Percentiles rank a stretch among this genome's conserved stretches.
phyloP scores from a whole-genome alignment of 2,888 invertebrate species.

The Marasmarcha lunaedactyla region DNA sequence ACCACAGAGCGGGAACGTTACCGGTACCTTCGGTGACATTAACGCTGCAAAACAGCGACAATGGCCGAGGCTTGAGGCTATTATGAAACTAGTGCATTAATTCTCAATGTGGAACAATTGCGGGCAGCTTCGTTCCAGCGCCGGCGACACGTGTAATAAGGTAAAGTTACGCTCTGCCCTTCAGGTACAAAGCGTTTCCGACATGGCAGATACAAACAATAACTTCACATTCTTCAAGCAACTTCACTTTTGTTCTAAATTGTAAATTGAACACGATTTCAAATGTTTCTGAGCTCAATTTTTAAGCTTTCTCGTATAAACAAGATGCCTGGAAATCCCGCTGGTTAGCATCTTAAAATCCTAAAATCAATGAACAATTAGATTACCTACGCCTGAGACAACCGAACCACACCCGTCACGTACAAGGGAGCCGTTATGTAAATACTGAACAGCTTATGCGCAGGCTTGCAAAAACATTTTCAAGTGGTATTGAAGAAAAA shows the following conservation, averaged over 20 bases:
- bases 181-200: slow-evolving; percentile 54
- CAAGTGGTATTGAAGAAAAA: slow-evolving; percentile 16
- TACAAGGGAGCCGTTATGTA: slow-evolving; percentile 11
- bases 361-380: too few relatives aligned
- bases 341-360: too few relatives aligned
- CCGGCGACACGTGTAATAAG: slow-evolving; percentile 55
- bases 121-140: slow-evolving; percentile 45
- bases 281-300: too few relatives aligned
- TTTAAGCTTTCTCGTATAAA: too few relatives aligned
- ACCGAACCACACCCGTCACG: neutral
- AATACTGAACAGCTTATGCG: slow-evolving; percentile 14
- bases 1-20: too few relatives aligned
- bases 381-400: too few relatives aligned
- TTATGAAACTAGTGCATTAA: slow-evolving; percentile 39
- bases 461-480: slow-evolving; percentile 16
- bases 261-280: slow-evolving; percentile 4
- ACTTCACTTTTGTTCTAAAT: slow-evolving; percentile 27
- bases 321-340: too few relatives aligned
- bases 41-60: slow-evolving; percentile 10
- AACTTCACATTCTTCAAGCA: slow-evolving; percentile 23
- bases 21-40: neutral
- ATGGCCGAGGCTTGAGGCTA: slow-evolving; percentile 21
- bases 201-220: slow-evolving; percentile 37
- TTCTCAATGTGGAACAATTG: slow-evolving; percentile 45
- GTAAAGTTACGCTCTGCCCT: slow-evolving; percentile 47